Conservation (phyloP, 2,888 invertebrate genomes). For the Ichneumoninae sp. region DNA sequence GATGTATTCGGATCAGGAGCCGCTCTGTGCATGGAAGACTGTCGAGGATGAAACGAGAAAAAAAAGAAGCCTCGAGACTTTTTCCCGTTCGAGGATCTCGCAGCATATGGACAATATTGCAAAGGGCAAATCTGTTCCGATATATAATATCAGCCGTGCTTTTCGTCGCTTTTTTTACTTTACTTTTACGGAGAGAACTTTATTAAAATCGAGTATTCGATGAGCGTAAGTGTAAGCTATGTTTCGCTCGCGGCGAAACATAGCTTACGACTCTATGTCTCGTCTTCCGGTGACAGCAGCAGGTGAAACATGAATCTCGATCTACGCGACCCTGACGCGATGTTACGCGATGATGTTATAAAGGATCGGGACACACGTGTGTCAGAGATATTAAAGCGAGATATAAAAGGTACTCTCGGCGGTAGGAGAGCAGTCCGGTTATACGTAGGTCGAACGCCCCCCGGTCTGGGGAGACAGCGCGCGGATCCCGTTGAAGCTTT, state of each 20-base stretch:
- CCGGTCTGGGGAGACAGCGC: slow-evolving; percentile 41
- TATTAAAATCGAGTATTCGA: slow-evolving; percentile 43
- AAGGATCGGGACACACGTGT: slow-evolving; percentile 27
- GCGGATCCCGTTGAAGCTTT: slow-evolving; percentile 57
- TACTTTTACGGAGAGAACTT: slow-evolving; percentile 28
- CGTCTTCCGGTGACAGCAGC: slow-evolving; percentile 13
- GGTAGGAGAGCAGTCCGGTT: slow-evolving; percentile 15
- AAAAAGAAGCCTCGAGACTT: slow-evolving; percentile 27
- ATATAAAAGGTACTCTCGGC: slow-evolving; percentile 41
- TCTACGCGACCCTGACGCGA: slow-evolving; percentile 4
- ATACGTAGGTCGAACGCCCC: slow-evolving; percentile 15
- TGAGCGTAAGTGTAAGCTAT: neutral
- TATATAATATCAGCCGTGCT: neutral
- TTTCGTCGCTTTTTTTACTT: neutral
- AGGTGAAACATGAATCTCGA: slow-evolving; percentile 40
- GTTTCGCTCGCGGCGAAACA: neutral
- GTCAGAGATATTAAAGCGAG: slow-evolving; percentile 51
- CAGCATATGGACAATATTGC: slow-evolving; percentile 59
- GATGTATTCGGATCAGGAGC: slow-evolving; percentile 48
- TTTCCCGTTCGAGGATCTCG: slow-evolving; percentile 7
- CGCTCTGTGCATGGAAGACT: slow-evolving; percentile 25
- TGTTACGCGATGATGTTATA: slow-evolving; percentile 20
- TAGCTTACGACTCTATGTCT: neutral
- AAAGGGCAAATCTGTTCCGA: slow-evolving; percentile 15
- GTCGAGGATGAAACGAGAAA: slow-evolving; percentile 21